Evolutionary conservation across 2,888 invertebrate species (phyloP).

Genomic region (Priocnemis perturbator): DNA sequence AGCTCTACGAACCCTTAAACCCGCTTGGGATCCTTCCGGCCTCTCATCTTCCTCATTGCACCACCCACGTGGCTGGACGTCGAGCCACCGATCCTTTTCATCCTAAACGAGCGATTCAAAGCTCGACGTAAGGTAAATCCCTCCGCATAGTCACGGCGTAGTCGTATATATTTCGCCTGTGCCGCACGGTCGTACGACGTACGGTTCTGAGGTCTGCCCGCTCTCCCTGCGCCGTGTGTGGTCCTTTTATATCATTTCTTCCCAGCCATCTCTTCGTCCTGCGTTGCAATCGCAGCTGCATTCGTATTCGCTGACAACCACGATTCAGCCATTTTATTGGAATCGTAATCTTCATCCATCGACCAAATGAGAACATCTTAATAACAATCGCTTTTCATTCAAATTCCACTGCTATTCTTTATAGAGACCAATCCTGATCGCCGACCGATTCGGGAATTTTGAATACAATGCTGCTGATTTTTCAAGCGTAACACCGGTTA

Average conservation of each 20-base stretch:
- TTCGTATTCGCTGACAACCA: no score
- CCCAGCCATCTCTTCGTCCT: slow-evolving; percentile 28
- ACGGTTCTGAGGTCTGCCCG: slow-evolving; percentile 39
- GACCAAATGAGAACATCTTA: no score
- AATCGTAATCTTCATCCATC: no score
- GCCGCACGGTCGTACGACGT: slow-evolving; percentile 46
- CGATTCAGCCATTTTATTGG: no score
- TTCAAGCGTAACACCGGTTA: no score
- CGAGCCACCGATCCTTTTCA: slow-evolving; percentile 69
- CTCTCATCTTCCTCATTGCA: slow-evolving; percentile 52
- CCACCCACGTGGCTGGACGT: slow-evolving; percentile 66
- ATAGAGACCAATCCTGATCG: no score
- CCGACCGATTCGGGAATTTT: no score
- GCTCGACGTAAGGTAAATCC: slow-evolving; percentile 67
- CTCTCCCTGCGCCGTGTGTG: slow-evolving; percentile 61
- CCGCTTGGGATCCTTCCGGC: slow-evolving; percentile 60
- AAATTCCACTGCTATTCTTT: no score
- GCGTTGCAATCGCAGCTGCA: no score
- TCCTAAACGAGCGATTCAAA: slow-evolving; percentile 72
- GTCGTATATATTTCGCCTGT: slow-evolving; percentile 64
- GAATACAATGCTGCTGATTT: no score
- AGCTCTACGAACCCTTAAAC: neutral
- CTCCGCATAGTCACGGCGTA: slow-evolving; percentile 64
- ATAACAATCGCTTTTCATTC: no score
- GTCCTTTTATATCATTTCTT: slow-evolving; percentile 66